phyloP scores from a whole-genome alignment of 2,797 vertebrate species.

The Paratrypauchen microcephalus region DNA sequence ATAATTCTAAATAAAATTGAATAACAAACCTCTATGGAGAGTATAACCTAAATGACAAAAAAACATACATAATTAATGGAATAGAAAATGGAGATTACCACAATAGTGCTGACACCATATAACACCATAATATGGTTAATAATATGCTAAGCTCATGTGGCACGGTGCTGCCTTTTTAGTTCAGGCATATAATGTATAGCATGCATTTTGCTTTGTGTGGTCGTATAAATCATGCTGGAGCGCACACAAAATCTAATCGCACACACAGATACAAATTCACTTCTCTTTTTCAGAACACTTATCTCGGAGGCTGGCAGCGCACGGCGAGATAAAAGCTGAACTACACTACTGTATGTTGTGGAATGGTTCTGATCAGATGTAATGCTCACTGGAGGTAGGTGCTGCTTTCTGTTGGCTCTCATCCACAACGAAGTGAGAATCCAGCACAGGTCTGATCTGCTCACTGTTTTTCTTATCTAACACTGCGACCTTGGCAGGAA shows the following conservation, averaged over 20 bases:
- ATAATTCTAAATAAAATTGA: no score
- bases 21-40: not conserved
- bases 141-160: slow-evolving; percentile 14
- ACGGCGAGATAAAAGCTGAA: slow-evolving; percentile 21
- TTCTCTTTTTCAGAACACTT: slow-evolving; percentile 21
- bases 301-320: slow-evolving; percentile 28
- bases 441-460: slow-evolving; percentile 10
- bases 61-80: not conserved
- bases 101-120: not conserved
- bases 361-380: slow-evolving; percentile 23
- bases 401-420: slow-evolving; percentile 36
- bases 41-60: not conserved
- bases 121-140: not conserved
- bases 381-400: slow-evolving; percentile 31
- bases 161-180: not conserved
- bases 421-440: slow-evolving; percentile 33
- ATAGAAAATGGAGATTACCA: not conserved
- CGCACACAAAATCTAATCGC: slow-evolving; percentile 15
- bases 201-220: slow-evolving; percentile 21
- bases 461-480: slow-evolving; percentile 31
- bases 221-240: slow-evolving; percentile 35
- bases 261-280: slow-evolving; percentile 5
- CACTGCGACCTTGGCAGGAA: slow-evolving; percentile 38
- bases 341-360: slow-evolving; percentile 14
- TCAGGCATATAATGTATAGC: not conserved